phyloP scores from a whole-genome alignment of 1,140 invertebrate genomes.

The Bombus cullumanus region DNA sequence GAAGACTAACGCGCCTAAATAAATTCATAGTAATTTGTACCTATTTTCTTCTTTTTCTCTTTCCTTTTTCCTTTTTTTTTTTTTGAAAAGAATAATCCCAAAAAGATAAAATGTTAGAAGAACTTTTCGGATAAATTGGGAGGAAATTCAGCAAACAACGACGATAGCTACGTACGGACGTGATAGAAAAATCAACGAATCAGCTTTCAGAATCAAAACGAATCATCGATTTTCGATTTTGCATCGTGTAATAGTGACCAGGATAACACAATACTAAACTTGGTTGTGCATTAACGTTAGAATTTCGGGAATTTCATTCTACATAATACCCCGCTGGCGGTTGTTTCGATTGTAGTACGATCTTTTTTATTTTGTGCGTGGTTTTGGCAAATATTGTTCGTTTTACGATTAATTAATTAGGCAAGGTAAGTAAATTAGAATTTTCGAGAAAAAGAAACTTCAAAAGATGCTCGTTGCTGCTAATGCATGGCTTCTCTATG shows the following conservation, averaged over 20 bases:
- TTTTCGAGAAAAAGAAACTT: background rate
- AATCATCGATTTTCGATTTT: background rate
- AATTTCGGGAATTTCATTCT: background rate
- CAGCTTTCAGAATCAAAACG: background rate
- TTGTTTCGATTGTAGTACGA: background rate
- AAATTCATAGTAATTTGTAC: background rate
- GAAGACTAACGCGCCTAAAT: background rate
- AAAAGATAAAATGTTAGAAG: background rate
- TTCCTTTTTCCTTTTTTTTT: too few relatives aligned
- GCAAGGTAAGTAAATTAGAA: background rate
- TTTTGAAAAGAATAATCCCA: background rate
- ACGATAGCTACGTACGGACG: background rate
- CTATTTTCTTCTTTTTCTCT: background rate
- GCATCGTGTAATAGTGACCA: background rate
- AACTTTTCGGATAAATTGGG: background rate
- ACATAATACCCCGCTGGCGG: background rate
- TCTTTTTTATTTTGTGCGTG: background rate
- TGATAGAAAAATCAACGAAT: background rate
- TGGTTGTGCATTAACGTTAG: background rate
- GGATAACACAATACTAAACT: background rate
- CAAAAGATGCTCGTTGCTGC: background rate
- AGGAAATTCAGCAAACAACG: too few relatives aligned
- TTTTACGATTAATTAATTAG: background rate
- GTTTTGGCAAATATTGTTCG: background rate
- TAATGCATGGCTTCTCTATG: background rate